These are phyloP conservation scores for Lasioglossum figueresi DNA, from an alignment of 2,888 invertebrate genomes.

Conservation along the genomic window DNA sequence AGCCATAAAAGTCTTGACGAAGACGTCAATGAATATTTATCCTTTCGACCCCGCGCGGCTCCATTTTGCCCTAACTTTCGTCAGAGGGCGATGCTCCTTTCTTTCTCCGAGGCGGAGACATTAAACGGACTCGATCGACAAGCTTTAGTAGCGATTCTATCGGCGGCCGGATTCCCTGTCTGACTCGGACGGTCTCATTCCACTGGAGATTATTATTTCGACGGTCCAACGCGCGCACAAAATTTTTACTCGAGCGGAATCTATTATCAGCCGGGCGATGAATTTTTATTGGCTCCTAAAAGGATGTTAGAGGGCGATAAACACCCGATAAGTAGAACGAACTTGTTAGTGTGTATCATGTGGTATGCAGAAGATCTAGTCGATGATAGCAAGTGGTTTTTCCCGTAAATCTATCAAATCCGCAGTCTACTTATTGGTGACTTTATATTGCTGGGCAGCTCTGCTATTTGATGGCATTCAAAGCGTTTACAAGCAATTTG, in stretches of 20 bases:
- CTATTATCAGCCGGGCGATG: constrained; percentile 54
- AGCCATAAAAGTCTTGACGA: constrained; percentile 81
- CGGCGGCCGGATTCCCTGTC: constrained; percentile 10
- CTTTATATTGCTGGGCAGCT: neutral
- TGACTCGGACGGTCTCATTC: neutral
- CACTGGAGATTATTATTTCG: constrained; percentile 25
- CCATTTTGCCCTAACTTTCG: constrained; percentile 62
- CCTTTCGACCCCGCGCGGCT: constrained; percentile 71
- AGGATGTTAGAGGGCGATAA: constrained; percentile 32
- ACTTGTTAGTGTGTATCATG: neutral
- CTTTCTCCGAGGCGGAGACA: constrained; percentile 61
- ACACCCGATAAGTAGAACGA: neutral
- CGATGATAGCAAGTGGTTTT: neutral
- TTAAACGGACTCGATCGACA: constrained; percentile 65
- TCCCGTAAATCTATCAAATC: neutral
- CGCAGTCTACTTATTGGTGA: neutral
- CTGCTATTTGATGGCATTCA: neutral
- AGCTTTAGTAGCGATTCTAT: constrained; percentile 69
- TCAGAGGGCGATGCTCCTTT: constrained; percentile 64
- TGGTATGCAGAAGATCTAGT: neutral
- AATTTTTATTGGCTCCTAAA: constrained; percentile 72
- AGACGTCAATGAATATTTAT: constrained; percentile 83
- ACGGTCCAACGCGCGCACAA: neutral
- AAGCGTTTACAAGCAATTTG: neutral
- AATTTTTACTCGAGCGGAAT: constrained; percentile 18